These are phyloP conservation scores for Pterocles burchelli DNA, from an alignment of 2,113 vertebrate species.

Conservation along the genomic window DNA sequence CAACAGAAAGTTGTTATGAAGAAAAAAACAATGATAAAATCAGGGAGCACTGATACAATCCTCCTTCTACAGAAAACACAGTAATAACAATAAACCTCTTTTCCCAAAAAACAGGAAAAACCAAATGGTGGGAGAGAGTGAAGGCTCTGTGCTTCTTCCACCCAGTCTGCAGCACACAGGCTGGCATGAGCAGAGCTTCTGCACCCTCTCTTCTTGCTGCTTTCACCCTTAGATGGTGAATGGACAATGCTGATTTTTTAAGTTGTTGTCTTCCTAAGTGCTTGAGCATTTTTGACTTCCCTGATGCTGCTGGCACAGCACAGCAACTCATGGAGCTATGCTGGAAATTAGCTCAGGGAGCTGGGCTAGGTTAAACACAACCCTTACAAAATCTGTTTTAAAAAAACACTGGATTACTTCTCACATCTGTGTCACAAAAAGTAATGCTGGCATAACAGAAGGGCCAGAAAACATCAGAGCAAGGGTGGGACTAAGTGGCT, in stretches of 20 bases:
- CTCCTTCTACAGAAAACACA: neutral
- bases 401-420: neutral
- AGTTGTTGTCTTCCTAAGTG: neutral
- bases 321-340: neutral
- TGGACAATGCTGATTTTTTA: neutral
- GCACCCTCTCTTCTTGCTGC: neutral
- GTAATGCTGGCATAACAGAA: neutral
- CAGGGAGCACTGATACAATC: neutral
- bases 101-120: neutral
- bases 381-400: neutral
- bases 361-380: neutral
- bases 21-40: neutral
- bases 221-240: neutral
- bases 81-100: neutral
- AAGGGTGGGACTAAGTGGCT: neutral
- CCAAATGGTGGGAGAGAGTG: neutral
- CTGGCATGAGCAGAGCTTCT: neutral
- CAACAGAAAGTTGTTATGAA: neutral
- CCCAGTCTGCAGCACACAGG: neutral
- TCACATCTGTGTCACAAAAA: neutral
- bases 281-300: neutral
- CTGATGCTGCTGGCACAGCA: neutral
- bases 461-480: neutral
- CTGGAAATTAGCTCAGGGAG: neutral
- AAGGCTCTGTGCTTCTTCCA: neutral